Evolutionary conservation across 2,797 vertebrate genomes (phyloP), one percentile per base, ranked within the genome.

Genomic region (Chrysocyon brachyurus): DNA sequence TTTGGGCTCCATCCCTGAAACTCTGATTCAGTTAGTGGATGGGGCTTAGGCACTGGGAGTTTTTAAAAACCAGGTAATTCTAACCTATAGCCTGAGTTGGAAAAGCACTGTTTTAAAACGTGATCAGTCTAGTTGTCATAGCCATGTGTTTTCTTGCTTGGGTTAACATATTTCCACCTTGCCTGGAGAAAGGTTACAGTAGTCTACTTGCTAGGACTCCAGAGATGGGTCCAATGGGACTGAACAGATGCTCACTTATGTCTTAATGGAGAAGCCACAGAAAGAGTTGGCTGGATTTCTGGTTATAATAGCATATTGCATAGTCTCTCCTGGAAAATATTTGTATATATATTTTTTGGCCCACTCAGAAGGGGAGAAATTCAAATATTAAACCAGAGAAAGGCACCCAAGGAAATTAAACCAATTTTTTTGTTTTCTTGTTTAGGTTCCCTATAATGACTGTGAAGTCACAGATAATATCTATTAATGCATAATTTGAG

Each of bases 241-340:
- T 90, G 96, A 96, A 95, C 73, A 78, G 89, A 97, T 98, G 88
- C 97, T 97, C 90, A 46, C 31, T 36, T 46, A 31, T 96, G 97
- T 97, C 94, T 93, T 94, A 94, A 52, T 90, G 64, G 72, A 88
- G 82, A 85, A 88, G 98, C 94, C 84, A 52, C 90, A 70, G 96
- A 95, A 85, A 59, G 90, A 21, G 56, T 96, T 97, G 96, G 75
- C 95, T 95, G 86, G 66, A 83, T 82, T 94, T 97, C 89, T 3
- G 90, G 89, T 87, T 98, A 68, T 78, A 96, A 96, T 91, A 96
- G 77, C 90, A 96, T 70, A 96, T 70, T 84, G 49, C 70, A n/a
- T 57, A 83, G 97, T 96, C 96, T 97, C 92, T 94, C 98, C 97
- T 97, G 96, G 97, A 98, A 98, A 97, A 97, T 96, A 9, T 5